Evolutionary conservation across 2,888 invertebrate species (phyloP), one percentile per base, ranked within the genome.

Genomic region (Calameuta idolon): DNA sequence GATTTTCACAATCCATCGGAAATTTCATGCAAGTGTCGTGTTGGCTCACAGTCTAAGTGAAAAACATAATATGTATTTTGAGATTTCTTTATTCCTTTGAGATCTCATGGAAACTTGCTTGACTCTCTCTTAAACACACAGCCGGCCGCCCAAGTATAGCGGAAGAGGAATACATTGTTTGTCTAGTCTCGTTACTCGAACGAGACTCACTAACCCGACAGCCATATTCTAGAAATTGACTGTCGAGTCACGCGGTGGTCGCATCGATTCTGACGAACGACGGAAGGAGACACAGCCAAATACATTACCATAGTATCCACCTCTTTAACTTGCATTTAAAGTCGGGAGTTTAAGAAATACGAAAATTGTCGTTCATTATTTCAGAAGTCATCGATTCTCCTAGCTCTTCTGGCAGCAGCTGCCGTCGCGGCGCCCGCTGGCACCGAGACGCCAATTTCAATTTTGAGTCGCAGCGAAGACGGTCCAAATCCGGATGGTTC

Each of bases 401-500:
- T 77, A 31, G 55, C 74, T 31, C 37, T 77, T 12, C 33, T 77
- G 55, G 77, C n/a, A 30, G 77, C 31, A n/a, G 77, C 35, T 3
- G 77, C 55, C 33, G 30, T 40, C 30, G 74, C 73, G 4, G 77
- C 77, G n/a, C 77, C 77, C 12, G 30, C n/a, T 15, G 55, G 34
- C 3, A 33, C 31, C 12, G 30, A 73, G 23, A 12, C 74, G 37
- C 73, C 74, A n/a, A 74, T 74, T 23, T 23, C 74, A 34, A 74
- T 74, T 34, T 12, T 74, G 23, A 34, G 37, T 12, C 73, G 23
- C 74, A 74, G 23, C 3, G 74, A 35, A 31, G 74, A 74, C 23
- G 74, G 74, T 30, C 74, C 74, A 4, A 74, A 74, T 37, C 74
- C 74, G 11, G 74, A 74, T n/a, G 74, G 74, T 34, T 74, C 74